phyloP scores from a whole-genome alignment of 1,140 invertebrate genomes.

The Geopemphigus sp. region DNA sequence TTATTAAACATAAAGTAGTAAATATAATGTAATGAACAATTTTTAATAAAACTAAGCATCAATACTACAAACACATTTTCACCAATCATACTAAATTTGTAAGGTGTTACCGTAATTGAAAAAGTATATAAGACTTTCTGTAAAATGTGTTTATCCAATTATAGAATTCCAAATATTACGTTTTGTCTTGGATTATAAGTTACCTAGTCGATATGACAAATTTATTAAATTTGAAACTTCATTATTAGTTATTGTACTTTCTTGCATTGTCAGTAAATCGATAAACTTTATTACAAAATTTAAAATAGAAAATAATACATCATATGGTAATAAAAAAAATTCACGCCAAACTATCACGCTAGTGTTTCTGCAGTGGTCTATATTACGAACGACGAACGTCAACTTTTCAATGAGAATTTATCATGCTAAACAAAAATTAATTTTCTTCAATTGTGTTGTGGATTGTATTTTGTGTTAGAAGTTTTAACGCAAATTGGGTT shows the following conservation, averaged over 20 bases:
- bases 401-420: constrained; percentile 4
- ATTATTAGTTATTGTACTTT: neutral
- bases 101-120: too few relatives aligned
- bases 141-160: too few relatives aligned
- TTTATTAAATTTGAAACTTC: neutral
- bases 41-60: too few relatives aligned
- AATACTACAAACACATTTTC: too few relatives aligned
- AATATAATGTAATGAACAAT: too few relatives aligned
- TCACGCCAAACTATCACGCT: constrained; percentile 20
- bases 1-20: too few relatives aligned
- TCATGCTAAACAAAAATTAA: constrained; percentile 26
- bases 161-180: too few relatives aligned
- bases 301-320: constrained; percentile 13
- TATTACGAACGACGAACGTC: neutral
- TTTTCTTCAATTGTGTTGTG: neutral
- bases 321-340: constrained; percentile 2
- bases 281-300: neutral
- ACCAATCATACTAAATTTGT: too few relatives aligned
- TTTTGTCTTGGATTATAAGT: neutral
- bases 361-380: neutral
- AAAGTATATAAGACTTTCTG: too few relatives aligned
- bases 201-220: too few relatives aligned
- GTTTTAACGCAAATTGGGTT: neutral
- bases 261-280: neutral
- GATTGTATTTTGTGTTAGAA: constrained; percentile 2